Evolutionary conservation across 2,113 vertebrate species (phyloP).

Genomic region (Paramisgurnus dabryanus): DNA sequence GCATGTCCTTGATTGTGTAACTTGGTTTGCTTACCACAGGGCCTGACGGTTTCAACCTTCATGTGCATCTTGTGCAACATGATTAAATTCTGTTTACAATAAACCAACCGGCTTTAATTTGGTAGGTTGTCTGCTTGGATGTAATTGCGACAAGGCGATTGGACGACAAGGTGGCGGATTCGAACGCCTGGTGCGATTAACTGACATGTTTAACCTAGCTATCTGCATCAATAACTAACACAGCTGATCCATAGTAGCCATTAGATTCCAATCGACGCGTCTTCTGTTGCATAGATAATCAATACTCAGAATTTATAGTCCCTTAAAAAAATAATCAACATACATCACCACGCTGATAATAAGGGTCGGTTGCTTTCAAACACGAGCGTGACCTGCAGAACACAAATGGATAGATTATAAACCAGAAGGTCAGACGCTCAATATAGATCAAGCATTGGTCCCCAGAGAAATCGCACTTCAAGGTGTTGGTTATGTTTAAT

Average conservation of each 20-base stretch:
- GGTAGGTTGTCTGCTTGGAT: not conserved
- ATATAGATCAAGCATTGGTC: slow-evolving; percentile 20
- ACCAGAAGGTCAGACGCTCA: slow-evolving; percentile 27
- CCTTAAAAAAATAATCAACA: slow-evolving; percentile 37
- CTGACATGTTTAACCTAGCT: slow-evolving; percentile 4
- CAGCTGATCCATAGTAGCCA: slow-evolving; percentile 16
- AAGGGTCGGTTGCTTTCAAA: not conserved
- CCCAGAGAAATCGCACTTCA: slow-evolving; percentile 9
- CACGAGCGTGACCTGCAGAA: slow-evolving; percentile 1
- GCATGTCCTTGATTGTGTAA: slow-evolving; percentile 1
- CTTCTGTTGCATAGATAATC: slow-evolving; percentile 33
- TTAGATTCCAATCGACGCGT: slow-evolving; percentile 9
- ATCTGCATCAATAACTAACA: slow-evolving; percentile 14
- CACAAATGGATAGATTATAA: slow-evolving; percentile 36
- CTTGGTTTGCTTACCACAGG: no score
- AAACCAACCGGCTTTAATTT: not conserved
- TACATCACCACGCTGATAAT: slow-evolving; percentile 21
- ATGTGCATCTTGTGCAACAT: not conserved
- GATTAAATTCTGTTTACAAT: not conserved
- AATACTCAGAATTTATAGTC: slow-evolving; percentile 18
- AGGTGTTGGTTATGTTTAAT: slow-evolving; percentile 29
- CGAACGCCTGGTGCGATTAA: not conserved
- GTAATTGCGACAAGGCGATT: not conserved
- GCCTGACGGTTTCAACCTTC: not conserved
- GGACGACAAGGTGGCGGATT: not conserved